A percentile compares a stretch with the other conserved stretches of the same genome.
Conservation (phyloP, 2,888 invertebrate species). For the Halocaridina rubra region DNA sequence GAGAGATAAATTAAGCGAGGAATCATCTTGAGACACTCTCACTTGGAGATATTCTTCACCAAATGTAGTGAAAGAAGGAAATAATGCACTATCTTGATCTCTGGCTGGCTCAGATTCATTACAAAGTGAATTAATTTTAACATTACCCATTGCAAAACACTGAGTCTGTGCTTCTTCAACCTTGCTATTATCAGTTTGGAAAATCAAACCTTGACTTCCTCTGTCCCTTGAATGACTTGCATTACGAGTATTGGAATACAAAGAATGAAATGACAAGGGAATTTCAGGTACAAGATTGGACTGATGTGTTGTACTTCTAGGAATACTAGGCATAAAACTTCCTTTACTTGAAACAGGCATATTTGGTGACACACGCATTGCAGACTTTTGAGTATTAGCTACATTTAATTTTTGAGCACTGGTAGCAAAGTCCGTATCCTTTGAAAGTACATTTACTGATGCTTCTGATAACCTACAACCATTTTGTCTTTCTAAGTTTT, state of each 20-base stretch:
- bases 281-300: background rate
- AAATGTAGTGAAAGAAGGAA: conserved; percentile 19
- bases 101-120: background rate
- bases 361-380: background rate
- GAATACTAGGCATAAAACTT: background rate
- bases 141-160: background rate
- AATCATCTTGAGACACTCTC: background rate
- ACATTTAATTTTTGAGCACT: background rate
- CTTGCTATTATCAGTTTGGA: too few species aligned
- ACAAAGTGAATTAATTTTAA: background rate
- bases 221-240: background rate
- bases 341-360: background rate
- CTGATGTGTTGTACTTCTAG: background rate
- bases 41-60: background rate
- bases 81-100: background rate
- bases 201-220: too few species aligned
- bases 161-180: too few species aligned
- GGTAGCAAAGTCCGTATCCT: background rate
- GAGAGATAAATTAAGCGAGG: too few species aligned
- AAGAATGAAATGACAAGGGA: too few species aligned
- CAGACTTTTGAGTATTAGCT: background rate
- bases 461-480: background rate
- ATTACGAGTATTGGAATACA: too few species aligned
- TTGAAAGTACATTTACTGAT: background rate
- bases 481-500: background rate